Evolutionary conservation across 2,888 invertebrate genomes (phyloP), one percentile per base, ranked within the genome.

Genomic region (Phorcus lineatus): DNA sequence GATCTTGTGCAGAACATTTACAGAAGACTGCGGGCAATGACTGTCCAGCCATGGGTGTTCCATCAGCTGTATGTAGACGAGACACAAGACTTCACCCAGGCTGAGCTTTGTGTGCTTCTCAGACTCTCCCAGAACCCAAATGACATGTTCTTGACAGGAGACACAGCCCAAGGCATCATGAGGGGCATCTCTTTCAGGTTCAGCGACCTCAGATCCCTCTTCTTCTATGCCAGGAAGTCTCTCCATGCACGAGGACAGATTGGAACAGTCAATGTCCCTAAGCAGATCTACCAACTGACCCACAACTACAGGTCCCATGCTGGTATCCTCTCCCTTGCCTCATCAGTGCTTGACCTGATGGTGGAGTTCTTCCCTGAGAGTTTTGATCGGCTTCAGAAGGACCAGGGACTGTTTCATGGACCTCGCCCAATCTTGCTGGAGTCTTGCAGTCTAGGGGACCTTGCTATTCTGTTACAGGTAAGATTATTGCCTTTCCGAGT

Each of bases 81-180:
- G 82, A 90, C 90, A 0, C 91, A 91, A 80, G 91, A 91, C 74
- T 91, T 91, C 83, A 91, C 91, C 0, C 91, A 91, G 80, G 90
- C 90, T 19, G 91, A 91, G 79, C 84, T 91, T n/a, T 88, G 87
- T 76, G 86, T 91, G 2, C 81, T 91, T 70, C 85, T 91, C 11
- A 80, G 86, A 16, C 75, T 89, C 17, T 87, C 87, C 75, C 87
- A 90, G 80, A 87, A 89, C 55, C 91, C 91, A 22, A 91, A 91
- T 80, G 83, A 88, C 55, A 90, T 90, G 88, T 91, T 91, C 79
- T 83, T 91, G 54, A 91, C 91, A 16, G 91, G 88, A 62, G 88
- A 91, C 86, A 88, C 91, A n/a, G 91, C 91, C 0, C 91, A 91
- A 82, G 89, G 89, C 79, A 91, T 91, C 77, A 91, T 91, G 91